Evolutionary conservation across 2,797 vertebrate genomes (phyloP), one percentile per base, ranked within the genome.

Genomic region (Uromys caudimaculatus): DNA sequence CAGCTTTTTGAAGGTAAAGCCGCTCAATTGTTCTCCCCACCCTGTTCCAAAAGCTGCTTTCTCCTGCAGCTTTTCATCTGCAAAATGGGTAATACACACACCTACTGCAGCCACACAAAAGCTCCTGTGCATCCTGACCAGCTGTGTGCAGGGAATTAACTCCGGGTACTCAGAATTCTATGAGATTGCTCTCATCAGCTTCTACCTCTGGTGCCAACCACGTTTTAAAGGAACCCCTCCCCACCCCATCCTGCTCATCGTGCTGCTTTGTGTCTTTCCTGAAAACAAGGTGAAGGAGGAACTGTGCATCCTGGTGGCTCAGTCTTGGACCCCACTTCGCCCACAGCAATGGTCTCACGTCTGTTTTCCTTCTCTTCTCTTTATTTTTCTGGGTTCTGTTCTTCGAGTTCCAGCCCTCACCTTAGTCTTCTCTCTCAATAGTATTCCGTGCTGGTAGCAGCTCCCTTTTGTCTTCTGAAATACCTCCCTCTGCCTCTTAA

Each of bases 1-100:
- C 99, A 99, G 96, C 98, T 99, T 4, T 99, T 99, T 32, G 99
- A 99, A 99, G 99, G 99, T 99, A 99, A 98, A 98, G 12, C 10
- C 77, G 7, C 76, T 58, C 41, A 11, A 14, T 54, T 75, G 32
- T 9, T 58, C 7, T 3, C 41, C 19, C 10, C 23, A 17, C 47
- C 38, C 11, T 16, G 17, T 56, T 54, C 67, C 32, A 29, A 64
- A 64, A 56, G 47, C 29, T 81, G 32, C 73, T 84, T 58, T 58
- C 9, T 56, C 29, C 62, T 47, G 83, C 77, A 41, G 19, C 27
- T 91, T 92, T 87, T 60, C 82, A 62, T 73, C 62, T 84, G 27
- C 54, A 58, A 76, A 91, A 54, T 83, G 69, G 52, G 29, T 38
- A 75, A 14, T 64, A 83, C 16, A 29, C 54, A 76, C 35, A 8